Evolutionary conservation across 2,888 invertebrate species (phyloP).

Genomic region (Oscheius onirici): DNA sequence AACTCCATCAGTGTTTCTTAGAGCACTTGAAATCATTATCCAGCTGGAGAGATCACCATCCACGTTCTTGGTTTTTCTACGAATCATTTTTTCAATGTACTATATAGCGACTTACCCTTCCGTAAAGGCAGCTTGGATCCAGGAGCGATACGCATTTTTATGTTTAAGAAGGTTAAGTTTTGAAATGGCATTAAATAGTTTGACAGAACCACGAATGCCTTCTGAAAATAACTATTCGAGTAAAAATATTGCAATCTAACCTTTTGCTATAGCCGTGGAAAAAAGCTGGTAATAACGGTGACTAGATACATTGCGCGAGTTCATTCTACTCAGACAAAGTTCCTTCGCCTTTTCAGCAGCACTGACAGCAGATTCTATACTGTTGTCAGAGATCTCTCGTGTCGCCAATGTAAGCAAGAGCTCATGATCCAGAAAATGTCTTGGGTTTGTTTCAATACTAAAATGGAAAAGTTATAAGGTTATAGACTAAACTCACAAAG

Average conservation of each 20-base stretch:
- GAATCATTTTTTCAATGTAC: background rate
- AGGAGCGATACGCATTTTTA: background rate
- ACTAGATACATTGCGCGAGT: background rate
- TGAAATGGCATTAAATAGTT: background rate
- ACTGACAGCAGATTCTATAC: background rate
- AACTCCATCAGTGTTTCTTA: background rate
- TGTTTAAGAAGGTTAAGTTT: background rate
- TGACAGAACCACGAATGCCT: background rate
- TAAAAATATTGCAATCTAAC: background rate
- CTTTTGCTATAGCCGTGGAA: background rate
- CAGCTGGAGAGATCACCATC: background rate
- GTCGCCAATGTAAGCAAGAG: background rate
- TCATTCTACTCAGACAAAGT: background rate
- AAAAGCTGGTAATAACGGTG: background rate
- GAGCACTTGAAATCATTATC: background rate
- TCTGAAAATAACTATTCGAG: background rate
- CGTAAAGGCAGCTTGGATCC: background rate
- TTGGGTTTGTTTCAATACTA: conserved; percentile 2
- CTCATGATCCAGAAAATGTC: conserved; percentile 1
- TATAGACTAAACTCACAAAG: background rate
- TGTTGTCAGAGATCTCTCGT: background rate
- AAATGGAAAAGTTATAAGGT: background rate
- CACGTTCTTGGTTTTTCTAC: too few species aligned
- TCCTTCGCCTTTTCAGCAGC: background rate
- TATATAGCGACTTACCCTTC: background rate